phyloP scores from a whole-genome alignment of 2,888 invertebrate genomes.

The Eulithis prunata region DNA sequence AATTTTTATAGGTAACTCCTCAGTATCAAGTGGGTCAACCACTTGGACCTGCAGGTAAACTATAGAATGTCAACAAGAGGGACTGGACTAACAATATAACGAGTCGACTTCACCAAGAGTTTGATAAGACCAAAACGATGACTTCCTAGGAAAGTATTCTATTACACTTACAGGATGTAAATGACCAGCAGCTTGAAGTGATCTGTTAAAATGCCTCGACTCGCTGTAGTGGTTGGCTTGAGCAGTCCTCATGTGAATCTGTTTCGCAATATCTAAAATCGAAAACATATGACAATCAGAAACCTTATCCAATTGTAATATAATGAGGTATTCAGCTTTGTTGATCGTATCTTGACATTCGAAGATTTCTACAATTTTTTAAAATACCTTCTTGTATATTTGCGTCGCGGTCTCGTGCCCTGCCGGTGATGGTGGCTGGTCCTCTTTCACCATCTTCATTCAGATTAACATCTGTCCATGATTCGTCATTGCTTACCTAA shows the following conservation, averaged over 20 bases:
- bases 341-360: no score
- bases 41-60: no score
- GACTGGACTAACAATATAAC: no score
- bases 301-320: background rate
- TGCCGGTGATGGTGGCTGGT: conserved; percentile 78
- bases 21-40: no score
- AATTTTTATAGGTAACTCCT: no score
- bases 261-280: conserved; percentile 75
- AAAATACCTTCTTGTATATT: conserved; percentile 79
- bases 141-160: background rate
- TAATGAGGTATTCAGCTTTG: no score
- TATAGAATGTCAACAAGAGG: no score
- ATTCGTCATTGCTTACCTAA: conserved; percentile 89
- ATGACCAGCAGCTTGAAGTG: conserved; percentile 72
- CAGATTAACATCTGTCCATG: conserved; percentile 96
- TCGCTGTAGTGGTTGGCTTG: conserved; percentile 71
- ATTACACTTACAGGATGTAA: conserved; percentile 65
- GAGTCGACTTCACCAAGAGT: no score
- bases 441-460: conserved; percentile 91
- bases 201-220: conserved; percentile 69
- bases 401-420: conserved; percentile 88
- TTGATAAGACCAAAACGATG: no score
- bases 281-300: conserved; percentile 18
- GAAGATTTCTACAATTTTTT: background rate
- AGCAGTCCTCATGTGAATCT: conserved; percentile 71